Conservation (phyloP, 1,140 invertebrate species). For the Ostrea denselamellosa region DNA sequence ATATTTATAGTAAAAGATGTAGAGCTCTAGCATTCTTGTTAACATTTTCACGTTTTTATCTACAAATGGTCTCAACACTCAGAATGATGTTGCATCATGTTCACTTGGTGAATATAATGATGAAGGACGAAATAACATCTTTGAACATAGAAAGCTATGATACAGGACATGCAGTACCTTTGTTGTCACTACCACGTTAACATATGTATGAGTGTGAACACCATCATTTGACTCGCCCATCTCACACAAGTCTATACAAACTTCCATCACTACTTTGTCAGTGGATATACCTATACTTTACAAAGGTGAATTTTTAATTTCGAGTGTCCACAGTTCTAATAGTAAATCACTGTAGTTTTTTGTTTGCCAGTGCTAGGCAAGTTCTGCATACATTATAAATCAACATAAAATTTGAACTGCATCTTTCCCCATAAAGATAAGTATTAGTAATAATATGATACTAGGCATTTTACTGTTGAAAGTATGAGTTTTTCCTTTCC, state of each 20-base stretch:
- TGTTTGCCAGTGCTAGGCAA: neutral
- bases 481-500: too few species aligned
- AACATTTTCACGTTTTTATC: constrained; percentile 27
- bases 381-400: constrained; percentile 8
- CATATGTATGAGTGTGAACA: constrained; percentile 11
- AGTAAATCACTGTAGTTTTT: neutral
- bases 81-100: constrained; percentile 14
- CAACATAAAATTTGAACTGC: neutral
- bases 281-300: neutral
- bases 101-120: constrained; percentile 25
- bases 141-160: constrained; percentile 33
- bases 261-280: neutral
- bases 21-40: constrained; percentile 37
- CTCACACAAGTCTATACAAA: neutral
- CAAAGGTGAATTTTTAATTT: neutral
- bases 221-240: neutral
- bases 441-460: neutral
- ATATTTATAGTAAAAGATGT: constrained; percentile 27
- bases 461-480: too few species aligned
- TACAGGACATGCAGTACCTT: constrained; percentile 14
- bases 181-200: constrained; percentile 1
- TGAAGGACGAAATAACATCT: constrained; percentile 23
- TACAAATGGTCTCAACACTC: constrained; percentile 15
- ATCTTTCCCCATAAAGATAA: neutral
- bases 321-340: neutral